phyloP scores from a whole-genome alignment of 64 coral and sea anemone genomes.

The Actinia equina region DNA sequence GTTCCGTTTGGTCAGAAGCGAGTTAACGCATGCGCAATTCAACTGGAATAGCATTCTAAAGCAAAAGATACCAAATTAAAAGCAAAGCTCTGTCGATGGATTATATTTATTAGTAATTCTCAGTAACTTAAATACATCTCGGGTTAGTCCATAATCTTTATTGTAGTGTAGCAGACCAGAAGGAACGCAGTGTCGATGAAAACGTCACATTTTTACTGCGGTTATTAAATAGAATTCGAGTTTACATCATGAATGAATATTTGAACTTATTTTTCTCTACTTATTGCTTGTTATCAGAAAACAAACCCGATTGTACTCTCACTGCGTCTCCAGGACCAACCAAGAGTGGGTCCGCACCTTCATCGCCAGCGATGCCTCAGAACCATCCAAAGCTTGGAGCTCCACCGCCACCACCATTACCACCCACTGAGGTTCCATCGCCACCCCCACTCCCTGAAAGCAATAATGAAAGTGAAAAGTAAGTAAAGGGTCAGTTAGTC shows the following conservation, averaged over 20 bases:
- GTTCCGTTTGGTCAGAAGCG: too few species aligned
- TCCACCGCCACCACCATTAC: conserved; percentile 19
- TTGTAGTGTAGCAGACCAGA: too few species aligned
- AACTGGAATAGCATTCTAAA: too few species aligned
- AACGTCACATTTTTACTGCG: too few species aligned
- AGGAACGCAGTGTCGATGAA: too few species aligned
- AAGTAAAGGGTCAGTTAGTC: background rate
- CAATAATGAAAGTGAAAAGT: background rate
- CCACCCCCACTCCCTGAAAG: background rate
- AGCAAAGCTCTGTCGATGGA: too few species aligned
- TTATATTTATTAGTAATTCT: too few species aligned
- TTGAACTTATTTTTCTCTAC: background rate
- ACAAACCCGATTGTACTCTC: background rate
- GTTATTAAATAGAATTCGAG: background rate
- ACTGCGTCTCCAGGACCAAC: background rate
- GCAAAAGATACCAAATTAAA: too few species aligned
- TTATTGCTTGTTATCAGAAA: background rate
- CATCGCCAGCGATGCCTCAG: background rate
- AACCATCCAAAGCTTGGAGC: background rate
- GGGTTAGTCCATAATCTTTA: too few species aligned
- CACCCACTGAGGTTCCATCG: background rate
- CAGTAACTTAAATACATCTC: too few species aligned
- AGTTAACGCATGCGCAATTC: too few species aligned
- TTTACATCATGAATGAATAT: too few species aligned
- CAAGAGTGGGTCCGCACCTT: background rate